Base-by-base conservation (phyloP, 2,113 vertebrate genomes). In the Xiphophorus hellerii region DNA sequence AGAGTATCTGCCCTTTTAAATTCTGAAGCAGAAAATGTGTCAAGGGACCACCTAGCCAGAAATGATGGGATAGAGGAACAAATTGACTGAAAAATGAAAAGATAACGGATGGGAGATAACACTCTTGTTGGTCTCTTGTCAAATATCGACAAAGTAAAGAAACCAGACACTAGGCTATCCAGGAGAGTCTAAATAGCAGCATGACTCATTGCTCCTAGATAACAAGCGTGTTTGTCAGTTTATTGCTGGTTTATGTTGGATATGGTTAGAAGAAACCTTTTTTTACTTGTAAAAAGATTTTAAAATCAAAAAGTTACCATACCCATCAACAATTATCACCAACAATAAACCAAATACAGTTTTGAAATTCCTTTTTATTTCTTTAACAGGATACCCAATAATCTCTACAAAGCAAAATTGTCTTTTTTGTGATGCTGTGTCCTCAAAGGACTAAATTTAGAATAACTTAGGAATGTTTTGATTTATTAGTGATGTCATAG, bases 121-220 rank as follows among this genome's bases (percentile, higher is more conserved):
- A 79, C 66, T 51, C 25, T 63, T 73, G 66, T 69, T 92, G 78
- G 78, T 74, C 69, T 82, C 20, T 70, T 80, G 71, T 89, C 73
- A 86, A 77, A 87, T 74, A 84, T 80, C 83, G 69, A 74, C 80
- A 75, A 77, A 84, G 51, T 54, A 70, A 75, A 74, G 62, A 77
- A 60, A 87, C 69, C 77, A 62, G 68, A 76, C 71, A 69, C 76
- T 86, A 71, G 77, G 79, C 60, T 3, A 71, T 67, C 73, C 85
- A 87, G 84, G 80, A 69, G 73, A 78, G 48, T 69, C 4, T 31
- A 77, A 73, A 84, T 65, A 78, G 61, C 66, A 84, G 69, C 77
- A 83, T 76, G 77, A 92, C 62, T 89, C 78, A 77, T 48, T 58
- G 74, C 15, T 81, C 71, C 17, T 2, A 74, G 64, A 68, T 27